Conservation (phyloP, 1,140 invertebrate species). For the Drosophila subpulchrella region DNA sequence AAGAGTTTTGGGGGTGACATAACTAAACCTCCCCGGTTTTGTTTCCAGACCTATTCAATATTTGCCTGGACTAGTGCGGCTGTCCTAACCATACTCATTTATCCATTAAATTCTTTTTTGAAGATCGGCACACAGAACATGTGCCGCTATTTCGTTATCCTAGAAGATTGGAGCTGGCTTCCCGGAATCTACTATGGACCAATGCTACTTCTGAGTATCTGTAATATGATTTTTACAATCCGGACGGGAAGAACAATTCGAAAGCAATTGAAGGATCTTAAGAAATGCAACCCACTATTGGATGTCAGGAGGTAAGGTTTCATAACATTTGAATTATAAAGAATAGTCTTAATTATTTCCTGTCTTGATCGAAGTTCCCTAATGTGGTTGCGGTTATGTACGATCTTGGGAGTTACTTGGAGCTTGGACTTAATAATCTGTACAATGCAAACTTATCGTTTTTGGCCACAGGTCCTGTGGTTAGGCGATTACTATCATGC, state of each 20-base stretch:
- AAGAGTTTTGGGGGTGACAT: not conserved
- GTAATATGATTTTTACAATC: not conserved
- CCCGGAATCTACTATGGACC: not conserved
- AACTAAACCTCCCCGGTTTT: not conserved
- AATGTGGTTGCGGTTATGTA: not conserved
- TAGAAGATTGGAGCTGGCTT: not conserved
- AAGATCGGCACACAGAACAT: not conserved
- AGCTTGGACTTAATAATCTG: not conserved
- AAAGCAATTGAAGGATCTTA: not conserved
- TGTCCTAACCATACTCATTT: not conserved
- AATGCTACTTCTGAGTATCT: not conserved
- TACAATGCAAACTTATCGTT: not conserved
- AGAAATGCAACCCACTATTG: not conserved
- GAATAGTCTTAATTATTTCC: not conserved
- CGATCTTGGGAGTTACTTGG: not conserved
- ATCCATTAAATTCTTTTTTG: not conserved
- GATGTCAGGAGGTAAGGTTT: not conserved
- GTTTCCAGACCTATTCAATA: not conserved
- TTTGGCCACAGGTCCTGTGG: not conserved
- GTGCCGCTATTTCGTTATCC: not conserved
- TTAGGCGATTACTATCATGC: not conserved
- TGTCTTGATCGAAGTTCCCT: not conserved
- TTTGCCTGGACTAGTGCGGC: not conserved
- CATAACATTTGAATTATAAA: too few species aligned
- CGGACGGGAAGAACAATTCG: not conserved